Evolutionary conservation across 1,140 invertebrate genomes (phyloP).

Genomic region (Euura saliciscinereae): DNA sequence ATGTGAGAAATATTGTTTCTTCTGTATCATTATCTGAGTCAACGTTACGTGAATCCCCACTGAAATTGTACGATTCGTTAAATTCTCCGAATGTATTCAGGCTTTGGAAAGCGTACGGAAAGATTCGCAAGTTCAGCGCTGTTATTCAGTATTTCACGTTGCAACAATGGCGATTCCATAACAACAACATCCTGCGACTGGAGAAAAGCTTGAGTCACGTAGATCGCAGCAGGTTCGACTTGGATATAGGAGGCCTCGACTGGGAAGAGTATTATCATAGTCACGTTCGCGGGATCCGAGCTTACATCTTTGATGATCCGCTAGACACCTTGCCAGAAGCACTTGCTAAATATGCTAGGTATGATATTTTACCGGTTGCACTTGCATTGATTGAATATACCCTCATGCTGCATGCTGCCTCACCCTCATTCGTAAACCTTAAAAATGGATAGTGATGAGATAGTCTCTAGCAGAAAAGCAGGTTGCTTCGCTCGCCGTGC

Average conservation of each 20-base stretch:
- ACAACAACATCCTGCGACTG: constrained; percentile 60
- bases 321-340: constrained; percentile 41
- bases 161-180: constrained; percentile 66
- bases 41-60: not conserved
- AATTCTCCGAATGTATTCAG: constrained; percentile 39
- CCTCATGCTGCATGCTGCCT: too few species aligned
- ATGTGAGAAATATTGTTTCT: constrained; percentile 38
- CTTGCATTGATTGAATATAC: too few species aligned
- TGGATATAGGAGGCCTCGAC: constrained; percentile 50
- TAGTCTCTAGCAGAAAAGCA: too few species aligned
- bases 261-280: constrained; percentile 56
- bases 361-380: constrained; percentile 16
- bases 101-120: constrained; percentile 61
- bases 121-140: constrained; percentile 62
- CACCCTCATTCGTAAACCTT: too few species aligned
- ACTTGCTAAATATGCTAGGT: constrained; percentile 31
- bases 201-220: constrained; percentile 52
- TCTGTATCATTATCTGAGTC: too few species aligned
- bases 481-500: too few species aligned
- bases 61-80: not conserved
- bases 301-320: constrained; percentile 59
- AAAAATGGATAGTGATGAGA: too few species aligned
- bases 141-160: constrained; percentile 67
- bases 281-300: constrained; percentile 55
- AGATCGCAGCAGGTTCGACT: constrained; percentile 59